These are phyloP conservation scores for Pyrgus malvae DNA, from an alignment of 2,888 invertebrate genomes.

Conservation along the genomic window DNA sequence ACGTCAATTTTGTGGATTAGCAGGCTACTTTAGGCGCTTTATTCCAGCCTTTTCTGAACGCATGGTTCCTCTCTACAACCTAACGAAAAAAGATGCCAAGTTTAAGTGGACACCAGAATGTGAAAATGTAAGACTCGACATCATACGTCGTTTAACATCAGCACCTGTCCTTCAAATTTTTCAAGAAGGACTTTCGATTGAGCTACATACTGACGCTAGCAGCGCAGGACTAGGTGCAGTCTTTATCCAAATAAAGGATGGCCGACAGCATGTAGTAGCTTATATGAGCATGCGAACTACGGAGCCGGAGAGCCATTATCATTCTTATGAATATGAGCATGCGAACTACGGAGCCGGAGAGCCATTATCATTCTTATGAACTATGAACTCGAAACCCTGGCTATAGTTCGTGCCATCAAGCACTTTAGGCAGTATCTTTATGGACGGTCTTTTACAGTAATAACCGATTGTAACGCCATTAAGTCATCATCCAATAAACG, in stretches of 20 bases:
- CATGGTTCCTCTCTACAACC: not conserved
- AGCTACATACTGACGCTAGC: not conserved
- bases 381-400: not conserved
- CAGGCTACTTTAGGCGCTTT: not conserved
- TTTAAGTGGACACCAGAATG: not conserved
- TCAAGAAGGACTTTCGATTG: not conserved
- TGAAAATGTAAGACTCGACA: not conserved
- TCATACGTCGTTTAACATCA: not conserved
- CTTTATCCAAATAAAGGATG: not conserved
- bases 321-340: not conserved
- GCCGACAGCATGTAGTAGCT: not conserved
- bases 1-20: not conserved
- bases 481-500: not conserved
- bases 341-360: not conserved
- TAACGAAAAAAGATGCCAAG: not conserved
- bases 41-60: not conserved
- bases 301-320: not conserved
- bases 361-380: not conserved
- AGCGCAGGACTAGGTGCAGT: not conserved
- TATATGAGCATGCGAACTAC: not conserved
- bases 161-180: not conserved
- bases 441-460: not conserved
- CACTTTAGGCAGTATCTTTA: not conserved
- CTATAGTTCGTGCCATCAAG: not conserved
- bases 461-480: not conserved